Conservation (phyloP, 2,888 invertebrate species). For the Octonoba sinensis region DNA sequence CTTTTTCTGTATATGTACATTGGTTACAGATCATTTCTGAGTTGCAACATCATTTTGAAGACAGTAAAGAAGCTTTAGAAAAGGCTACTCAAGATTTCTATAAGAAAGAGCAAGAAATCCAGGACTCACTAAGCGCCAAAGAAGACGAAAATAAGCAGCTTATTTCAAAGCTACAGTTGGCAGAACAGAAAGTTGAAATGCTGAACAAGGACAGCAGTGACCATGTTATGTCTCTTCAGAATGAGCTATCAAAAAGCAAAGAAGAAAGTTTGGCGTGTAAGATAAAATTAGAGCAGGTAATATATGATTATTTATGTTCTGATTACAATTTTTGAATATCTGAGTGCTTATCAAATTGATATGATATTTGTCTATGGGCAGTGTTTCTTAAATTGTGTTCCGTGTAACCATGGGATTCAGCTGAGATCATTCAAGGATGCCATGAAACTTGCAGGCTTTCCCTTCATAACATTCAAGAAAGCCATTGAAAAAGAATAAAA, state of each 20-base stretch:
- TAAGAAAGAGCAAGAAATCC: conserved; percentile 10
- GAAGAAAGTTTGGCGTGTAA: conserved; percentile 31
- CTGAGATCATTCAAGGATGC: too few relatives aligned
- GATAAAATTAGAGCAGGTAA: conserved; percentile 34
- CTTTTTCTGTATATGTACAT: not conserved
- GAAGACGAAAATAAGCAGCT: conserved; percentile 43
- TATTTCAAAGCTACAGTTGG: conserved; percentile 35
- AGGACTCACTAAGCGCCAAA: conserved; percentile 16
- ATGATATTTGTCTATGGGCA: too few relatives aligned
- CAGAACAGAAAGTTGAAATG: conserved; percentile 53
- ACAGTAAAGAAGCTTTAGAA: not conserved
- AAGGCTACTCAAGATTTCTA: not conserved
- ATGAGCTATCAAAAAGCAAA: conserved; percentile 41
- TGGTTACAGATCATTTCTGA: conserved; percentile 17
- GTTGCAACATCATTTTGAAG: conserved; percentile 12
- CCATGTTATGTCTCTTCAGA: conserved; percentile 44
- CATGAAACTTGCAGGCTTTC: too few relatives aligned
- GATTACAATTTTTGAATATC: not conserved
- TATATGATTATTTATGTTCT: not conserved
- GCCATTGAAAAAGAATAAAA: too few relatives aligned
- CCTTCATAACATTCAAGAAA: too few relatives aligned
- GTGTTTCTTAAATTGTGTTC: too few relatives aligned
- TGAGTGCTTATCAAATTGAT: too few relatives aligned
- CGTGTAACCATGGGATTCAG: too few relatives aligned
- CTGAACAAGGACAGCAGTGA: conserved; percentile 54